Evolutionary conservation across 2,888 invertebrate species (phyloP).

Genomic region (Plagodis dolabraria): DNA sequence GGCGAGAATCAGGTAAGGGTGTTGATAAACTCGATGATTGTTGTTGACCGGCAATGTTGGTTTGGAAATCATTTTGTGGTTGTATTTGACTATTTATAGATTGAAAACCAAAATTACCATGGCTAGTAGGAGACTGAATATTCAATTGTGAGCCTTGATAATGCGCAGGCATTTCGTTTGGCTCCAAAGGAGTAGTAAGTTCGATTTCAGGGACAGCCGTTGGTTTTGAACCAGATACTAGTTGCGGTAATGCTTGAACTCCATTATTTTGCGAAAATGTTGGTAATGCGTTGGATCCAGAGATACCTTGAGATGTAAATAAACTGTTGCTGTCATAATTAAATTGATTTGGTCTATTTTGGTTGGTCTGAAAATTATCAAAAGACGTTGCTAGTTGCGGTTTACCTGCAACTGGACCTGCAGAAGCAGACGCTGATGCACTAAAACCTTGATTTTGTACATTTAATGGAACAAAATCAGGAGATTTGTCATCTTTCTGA

Average conservation of each 20-base stretch:
- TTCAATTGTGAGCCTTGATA: slow-evolving; percentile 21
- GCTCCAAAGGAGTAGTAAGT: slow-evolving; percentile 59
- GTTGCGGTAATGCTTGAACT: slow-evolving; percentile 9
- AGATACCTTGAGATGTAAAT: slow-evolving; percentile 28
- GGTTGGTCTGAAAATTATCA: slow-evolving; percentile 24
- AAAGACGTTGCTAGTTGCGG: slow-evolving; percentile 18
- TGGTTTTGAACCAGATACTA: slow-evolving; percentile 27
- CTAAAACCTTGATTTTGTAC: slow-evolving; percentile 21
- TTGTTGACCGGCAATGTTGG: slow-evolving; percentile 22
- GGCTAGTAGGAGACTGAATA: slow-evolving; percentile 20
- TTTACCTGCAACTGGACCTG: slow-evolving; percentile 5
- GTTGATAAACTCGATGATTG: slow-evolving; percentile 18
- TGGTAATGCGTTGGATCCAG: slow-evolving; percentile 3
- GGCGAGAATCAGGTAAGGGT: slow-evolving; percentile 17
- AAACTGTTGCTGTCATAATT: slow-evolving; percentile 29
- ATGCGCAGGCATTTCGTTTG: slow-evolving; percentile 31
- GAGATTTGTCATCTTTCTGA: slow-evolving; percentile 10
- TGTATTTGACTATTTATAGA: slow-evolving; percentile 16
- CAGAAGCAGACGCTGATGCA: slow-evolving; percentile 24
- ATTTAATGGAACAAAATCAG: slow-evolving; percentile 5
- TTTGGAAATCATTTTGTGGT: slow-evolving; percentile 19
- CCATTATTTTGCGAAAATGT: slow-evolving; percentile 13
- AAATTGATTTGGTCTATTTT: slow-evolving; percentile 31
- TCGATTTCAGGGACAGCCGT: slow-evolving; percentile 54
- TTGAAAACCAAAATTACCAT: slow-evolving; percentile 15